These are phyloP conservation scores for Euglossa dilemma DNA, from an alignment of 1,140 invertebrate genomes.

Conservation along the genomic window DNA sequence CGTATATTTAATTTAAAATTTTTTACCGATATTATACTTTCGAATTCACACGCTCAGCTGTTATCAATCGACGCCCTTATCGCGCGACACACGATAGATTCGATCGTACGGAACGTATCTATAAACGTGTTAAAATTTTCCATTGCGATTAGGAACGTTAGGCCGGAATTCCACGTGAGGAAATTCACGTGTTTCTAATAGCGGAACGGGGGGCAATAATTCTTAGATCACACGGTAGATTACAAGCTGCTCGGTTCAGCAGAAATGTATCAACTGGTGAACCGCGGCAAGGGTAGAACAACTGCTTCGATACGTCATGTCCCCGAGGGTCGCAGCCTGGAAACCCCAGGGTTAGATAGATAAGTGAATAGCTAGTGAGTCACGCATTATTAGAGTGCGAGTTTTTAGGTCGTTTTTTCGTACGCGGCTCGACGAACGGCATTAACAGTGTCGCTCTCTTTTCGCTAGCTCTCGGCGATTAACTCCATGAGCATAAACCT, in stretches of 20 bases:
- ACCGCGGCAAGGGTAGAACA: slow-evolving; percentile 45
- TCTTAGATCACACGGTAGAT: slow-evolving; percentile 20
- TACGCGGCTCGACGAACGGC: slow-evolving; percentile 2
- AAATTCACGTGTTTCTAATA: background rate
- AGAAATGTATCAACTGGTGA: slow-evolving; percentile 49
- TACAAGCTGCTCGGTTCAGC: slow-evolving; percentile 29
- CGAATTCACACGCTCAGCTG: no score
- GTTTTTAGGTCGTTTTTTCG: slow-evolving; percentile 62
- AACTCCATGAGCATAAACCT: background rate
- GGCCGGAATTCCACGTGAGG: no score
- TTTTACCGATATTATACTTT: no score
- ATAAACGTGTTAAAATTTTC: no score
- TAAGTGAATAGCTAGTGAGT: slow-evolving; percentile 67
- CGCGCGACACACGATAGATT: no score
- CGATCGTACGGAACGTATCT: no score
- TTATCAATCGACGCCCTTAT: no score
- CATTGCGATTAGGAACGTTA: no score
- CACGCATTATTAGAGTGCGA: slow-evolving; percentile 57
- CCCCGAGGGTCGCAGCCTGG: slow-evolving; percentile 59
- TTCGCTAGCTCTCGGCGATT: slow-evolving; percentile 20
- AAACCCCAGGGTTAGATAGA: slow-evolving; percentile 63
- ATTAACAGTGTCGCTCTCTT: slow-evolving; percentile 10
- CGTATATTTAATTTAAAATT: no score
- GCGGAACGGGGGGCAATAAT: background rate
- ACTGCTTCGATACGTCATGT: slow-evolving; percentile 51